Percentiles rank a stretch among this genome's conserved stretches.
phyloP scores from a whole-genome alignment of 1,140 invertebrate genomes.

The Aphelinus atriplicis region DNA sequence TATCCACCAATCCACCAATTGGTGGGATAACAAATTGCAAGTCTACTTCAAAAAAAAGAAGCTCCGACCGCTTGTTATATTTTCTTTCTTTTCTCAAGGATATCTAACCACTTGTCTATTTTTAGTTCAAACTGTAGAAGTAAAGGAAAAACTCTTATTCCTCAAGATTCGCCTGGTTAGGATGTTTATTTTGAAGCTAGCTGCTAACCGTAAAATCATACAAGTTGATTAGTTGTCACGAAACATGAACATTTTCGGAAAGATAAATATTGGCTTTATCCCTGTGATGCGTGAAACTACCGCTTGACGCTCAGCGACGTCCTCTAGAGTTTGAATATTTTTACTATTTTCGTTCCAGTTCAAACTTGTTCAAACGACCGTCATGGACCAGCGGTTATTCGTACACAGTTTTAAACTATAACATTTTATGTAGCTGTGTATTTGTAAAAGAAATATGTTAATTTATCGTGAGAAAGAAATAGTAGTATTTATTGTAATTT shows the following conservation, averaged over 20 bases:
- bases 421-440: no score
- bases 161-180: no score
- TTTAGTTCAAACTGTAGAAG: not conserved
- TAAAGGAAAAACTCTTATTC: no score
- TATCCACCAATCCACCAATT: no score
- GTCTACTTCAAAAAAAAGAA: not conserved
- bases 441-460: no score
- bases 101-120: constrained; percentile 15
- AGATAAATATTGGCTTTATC: constrained; percentile 15
- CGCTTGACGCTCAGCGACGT: not conserved
- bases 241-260: constrained; percentile 8
- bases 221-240: constrained; percentile 7
- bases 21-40: not conserved
- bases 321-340: not conserved
- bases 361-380: no score
- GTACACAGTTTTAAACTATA: no score
- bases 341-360: not conserved
- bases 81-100: not conserved
- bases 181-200: no score
- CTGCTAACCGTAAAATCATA: not conserved
- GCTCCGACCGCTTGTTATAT: not conserved
- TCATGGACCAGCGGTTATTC: no score
- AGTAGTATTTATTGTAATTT: no score
- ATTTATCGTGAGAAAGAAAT: no score
- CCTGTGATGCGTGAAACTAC: not conserved